phyloP scores from a whole-genome alignment of 2,113 vertebrate species.

The Rhodinocichla rosea region DNA sequence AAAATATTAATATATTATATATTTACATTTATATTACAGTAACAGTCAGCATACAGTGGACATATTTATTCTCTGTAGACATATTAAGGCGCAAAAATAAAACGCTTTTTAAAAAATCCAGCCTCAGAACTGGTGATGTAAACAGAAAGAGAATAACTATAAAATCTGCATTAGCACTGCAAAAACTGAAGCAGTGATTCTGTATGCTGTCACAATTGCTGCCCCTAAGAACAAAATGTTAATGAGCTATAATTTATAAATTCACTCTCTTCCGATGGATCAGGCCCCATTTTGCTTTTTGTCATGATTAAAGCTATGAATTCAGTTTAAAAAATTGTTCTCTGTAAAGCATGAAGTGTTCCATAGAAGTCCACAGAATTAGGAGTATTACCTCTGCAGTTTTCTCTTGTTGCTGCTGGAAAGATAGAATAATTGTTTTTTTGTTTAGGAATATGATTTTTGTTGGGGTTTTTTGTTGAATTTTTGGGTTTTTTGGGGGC shows the following conservation, averaged over 20 bases:
- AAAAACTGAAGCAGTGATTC: background rate
- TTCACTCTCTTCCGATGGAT: background rate
- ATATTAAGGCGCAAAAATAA: background rate
- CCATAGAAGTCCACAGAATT: background rate
- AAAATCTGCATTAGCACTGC: background rate
- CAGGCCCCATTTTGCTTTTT: slow-evolving; percentile 19
- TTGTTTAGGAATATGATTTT: background rate
- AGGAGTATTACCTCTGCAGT: slow-evolving; percentile 24
- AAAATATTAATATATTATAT: background rate
- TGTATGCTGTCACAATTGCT: background rate
- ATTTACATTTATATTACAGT: background rate
- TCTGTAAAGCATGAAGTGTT: slow-evolving; percentile 8
- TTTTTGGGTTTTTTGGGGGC: accelerated
- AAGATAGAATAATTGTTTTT: slow-evolving; percentile 11
- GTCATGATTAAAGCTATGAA: background rate
- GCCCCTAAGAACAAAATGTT: slow-evolving; percentile 27
- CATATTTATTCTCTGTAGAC: background rate
- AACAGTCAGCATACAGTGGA: background rate
- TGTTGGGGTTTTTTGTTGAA: background rate
- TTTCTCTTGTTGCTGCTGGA: slow-evolving; percentile 8
- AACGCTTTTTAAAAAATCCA: background rate
- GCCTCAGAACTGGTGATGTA: background rate
- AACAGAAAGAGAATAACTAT: background rate
- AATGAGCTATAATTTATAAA: slow-evolving; percentile 24
- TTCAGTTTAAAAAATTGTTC: background rate